Conservation (phyloP, 1,140 invertebrate species). For the Steinernema feltiae region DNA sequence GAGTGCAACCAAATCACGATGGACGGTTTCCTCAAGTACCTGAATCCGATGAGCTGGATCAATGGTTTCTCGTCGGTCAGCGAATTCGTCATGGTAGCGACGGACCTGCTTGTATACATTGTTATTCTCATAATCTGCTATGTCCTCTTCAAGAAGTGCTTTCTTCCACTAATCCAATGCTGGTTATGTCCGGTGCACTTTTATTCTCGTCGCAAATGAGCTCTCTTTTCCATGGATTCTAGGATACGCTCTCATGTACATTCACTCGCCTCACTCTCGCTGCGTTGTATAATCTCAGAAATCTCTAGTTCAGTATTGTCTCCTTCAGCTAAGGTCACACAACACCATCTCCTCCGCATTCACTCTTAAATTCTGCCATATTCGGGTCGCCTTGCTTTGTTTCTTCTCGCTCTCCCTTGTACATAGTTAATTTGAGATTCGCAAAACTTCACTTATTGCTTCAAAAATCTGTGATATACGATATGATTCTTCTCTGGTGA, state of each 20-base stretch:
- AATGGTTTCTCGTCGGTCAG: constrained; percentile 20
- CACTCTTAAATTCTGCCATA: background rate
- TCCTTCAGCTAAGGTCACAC: background rate
- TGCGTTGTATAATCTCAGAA: background rate
- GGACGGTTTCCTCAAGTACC: constrained; percentile 28
- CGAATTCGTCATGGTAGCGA: constrained; percentile 23
- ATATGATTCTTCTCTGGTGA: constrained; percentile 11
- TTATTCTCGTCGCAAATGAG: background rate
- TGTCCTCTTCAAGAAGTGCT: constrained; percentile 16
- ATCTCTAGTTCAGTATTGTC: constrained; percentile 10
- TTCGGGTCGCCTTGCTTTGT: constrained; percentile 7
- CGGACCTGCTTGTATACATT: constrained; percentile 21
- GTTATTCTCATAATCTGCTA: constrained; percentile 3
- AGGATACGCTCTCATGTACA: background rate
- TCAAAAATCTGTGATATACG: background rate
- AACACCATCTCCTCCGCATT: background rate
- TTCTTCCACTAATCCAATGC: constrained; percentile 15
- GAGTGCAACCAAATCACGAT: constrained; percentile 27
- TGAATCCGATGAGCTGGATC: constrained; percentile 30
- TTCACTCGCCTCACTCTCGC: too few species aligned
- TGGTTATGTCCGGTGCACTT: constrained; percentile 13
- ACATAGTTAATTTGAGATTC: constrained; percentile 9
- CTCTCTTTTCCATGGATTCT: background rate
- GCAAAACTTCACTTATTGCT: background rate
- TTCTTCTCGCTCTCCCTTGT: background rate